Conservation (phyloP, 1,140 invertebrate species). For the Drosophila eugracilis region DNA sequence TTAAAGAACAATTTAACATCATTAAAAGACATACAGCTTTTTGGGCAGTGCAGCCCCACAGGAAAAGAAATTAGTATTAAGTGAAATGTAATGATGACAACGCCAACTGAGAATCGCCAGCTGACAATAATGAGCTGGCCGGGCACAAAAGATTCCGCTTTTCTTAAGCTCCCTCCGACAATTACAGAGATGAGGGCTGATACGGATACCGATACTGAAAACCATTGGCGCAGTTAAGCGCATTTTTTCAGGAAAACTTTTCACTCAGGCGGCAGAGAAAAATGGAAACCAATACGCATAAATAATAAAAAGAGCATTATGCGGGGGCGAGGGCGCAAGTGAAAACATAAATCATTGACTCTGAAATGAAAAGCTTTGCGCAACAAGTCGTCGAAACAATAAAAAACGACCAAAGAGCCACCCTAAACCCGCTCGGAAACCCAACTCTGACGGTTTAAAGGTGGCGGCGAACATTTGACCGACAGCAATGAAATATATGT, state of each 20-base stretch:
- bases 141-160: slow-evolving; percentile 34
- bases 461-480: slow-evolving; percentile 59
- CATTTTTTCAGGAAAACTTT: slow-evolving; percentile 55
- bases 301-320: slow-evolving; percentile 61
- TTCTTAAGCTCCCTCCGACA: slow-evolving; percentile 29
- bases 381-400: slow-evolving; percentile 80
- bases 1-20: too few relatives aligned
- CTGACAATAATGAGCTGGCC: slow-evolving; percentile 67
- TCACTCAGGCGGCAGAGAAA: slow-evolving; percentile 43
- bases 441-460: slow-evolving; percentile 26
- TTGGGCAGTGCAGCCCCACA: slow-evolving; percentile 9
- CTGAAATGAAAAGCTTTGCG: slow-evolving; percentile 78
- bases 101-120: slow-evolving; percentile 69
- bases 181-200: slow-evolving; percentile 42
- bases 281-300: slow-evolving; percentile 70
- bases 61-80: slow-evolving; percentile 75
- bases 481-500: slow-evolving; percentile 72
- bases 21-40: too few relatives aligned
- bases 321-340: slow-evolving; percentile 47
- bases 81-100: slow-evolving; percentile 77
- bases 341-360: slow-evolving; percentile 76
- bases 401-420: slow-evolving; percentile 50
- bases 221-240: slow-evolving; percentile 38
- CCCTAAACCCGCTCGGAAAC: slow-evolving; percentile 2
- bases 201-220: too few relatives aligned